These are phyloP conservation scores for Drosophila tropicalis DNA, from an alignment of 1,140 invertebrate genomes.

Conservation along the genomic window DNA sequence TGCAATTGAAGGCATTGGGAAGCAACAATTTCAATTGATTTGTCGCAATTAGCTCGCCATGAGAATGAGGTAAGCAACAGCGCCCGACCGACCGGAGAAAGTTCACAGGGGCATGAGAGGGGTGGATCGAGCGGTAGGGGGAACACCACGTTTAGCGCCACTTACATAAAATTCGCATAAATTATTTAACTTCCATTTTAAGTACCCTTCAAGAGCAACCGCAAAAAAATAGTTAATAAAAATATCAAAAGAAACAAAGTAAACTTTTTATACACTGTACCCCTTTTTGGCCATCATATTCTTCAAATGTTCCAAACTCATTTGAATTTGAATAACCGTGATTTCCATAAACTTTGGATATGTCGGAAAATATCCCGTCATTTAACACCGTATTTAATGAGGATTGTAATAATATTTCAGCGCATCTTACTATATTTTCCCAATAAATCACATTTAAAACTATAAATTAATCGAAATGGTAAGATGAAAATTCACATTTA, in stretches of 20 bases:
- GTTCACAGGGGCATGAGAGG: neutral
- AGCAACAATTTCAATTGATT: slow-evolving; percentile 70
- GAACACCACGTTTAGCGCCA: slow-evolving; percentile 3
- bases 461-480: too few species aligned
- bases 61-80: neutral
- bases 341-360: too few species aligned
- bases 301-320: too few species aligned
- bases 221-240: neutral
- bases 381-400: too few species aligned
- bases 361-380: too few species aligned
- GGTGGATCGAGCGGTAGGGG: too few species aligned
- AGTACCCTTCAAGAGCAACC: slow-evolving; percentile 21
- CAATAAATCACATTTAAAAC: too few species aligned
- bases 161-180: slow-evolving; percentile 58
- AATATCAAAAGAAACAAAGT: neutral
- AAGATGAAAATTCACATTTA: too few species aligned
- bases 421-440: too few species aligned
- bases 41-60: slow-evolving; percentile 55
- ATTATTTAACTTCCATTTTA: slow-evolving; percentile 52
- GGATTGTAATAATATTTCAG: too few species aligned
- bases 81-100: neutral
- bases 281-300: too few species aligned
- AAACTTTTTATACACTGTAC: neutral
- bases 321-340: too few species aligned
- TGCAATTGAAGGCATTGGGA: slow-evolving; percentile 48